Evolutionary conservation across 2,888 invertebrate species (phyloP), one percentile per base, ranked within the genome.

Genomic region (Ennomos fuscantarius): DNA sequence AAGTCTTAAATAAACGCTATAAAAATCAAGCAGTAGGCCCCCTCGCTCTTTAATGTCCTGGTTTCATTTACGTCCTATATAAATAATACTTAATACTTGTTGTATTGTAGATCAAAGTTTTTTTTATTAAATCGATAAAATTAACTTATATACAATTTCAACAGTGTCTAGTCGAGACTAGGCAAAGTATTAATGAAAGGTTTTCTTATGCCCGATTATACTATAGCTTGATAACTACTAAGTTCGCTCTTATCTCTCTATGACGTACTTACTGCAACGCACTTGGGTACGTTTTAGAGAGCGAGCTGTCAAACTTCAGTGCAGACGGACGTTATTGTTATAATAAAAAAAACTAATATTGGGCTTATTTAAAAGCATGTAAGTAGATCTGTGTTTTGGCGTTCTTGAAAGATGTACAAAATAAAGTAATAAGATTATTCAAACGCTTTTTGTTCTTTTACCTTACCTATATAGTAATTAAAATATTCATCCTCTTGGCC

Each of bases 341-440:
- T 37, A 12, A 35, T 31, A 32, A 45, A 54, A 43, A 43, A 50
- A 55, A 45, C 55, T 50, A 49, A 41, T 32, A 63, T 61, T 66
- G 51, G 59, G 62, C 65, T 65, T 64, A 62, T 39, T 47, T 55
- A 48, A 60, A 51, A 62, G 50, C 63, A 63, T 67, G 59, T 76
- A n/a, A n/a, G n/a, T n/a, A 77, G 79, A 80, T 82, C 85, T 81
- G 80, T 81, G 77, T 82, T 82, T 77, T 74, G 76, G 70, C 73
- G 67, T 79, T 78, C 71, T 71, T 71, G 71, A 77, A 76, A 82
- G 72, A 81, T 87, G 88, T 89, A 88, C 85, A 87, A 87, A 86
- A 77, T 76, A 79, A 80, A 81, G 73, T 72, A 77, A 72, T 76
- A 73, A 68, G 24, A 24, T 70, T 66, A 66, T 72, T 65, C 66